These are phyloP conservation scores for Lasioglossum pauxillum DNA, from an alignment of 2,888 invertebrate species.

Conservation along the genomic window DNA sequence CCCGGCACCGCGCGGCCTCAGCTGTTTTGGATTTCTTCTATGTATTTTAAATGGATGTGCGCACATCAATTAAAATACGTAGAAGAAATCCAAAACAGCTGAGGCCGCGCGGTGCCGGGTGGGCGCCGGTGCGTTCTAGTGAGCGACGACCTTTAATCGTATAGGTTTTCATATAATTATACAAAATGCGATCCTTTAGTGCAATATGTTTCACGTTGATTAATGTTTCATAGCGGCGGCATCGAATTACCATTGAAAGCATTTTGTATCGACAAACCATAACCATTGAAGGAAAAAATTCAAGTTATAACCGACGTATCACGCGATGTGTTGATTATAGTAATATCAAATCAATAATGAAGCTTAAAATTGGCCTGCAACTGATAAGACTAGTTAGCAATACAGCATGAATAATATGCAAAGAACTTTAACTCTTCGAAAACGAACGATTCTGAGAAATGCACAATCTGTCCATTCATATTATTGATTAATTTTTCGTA, in stretches of 20 bases:
- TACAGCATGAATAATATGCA: background rate
- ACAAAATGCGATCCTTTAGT: background rate
- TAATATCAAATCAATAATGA: background rate
- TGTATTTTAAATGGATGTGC: too few relatives aligned
- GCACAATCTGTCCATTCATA: background rate
- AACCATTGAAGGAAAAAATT: background rate
- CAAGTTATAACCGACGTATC: background rate
- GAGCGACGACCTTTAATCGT: too few relatives aligned
- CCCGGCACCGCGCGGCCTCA: too few relatives aligned
- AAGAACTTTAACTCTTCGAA: background rate
- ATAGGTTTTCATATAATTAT: background rate
- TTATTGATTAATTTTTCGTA: background rate
- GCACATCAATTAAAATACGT: too few relatives aligned
- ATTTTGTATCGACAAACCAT: background rate
- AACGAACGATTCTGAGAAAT: background rate
- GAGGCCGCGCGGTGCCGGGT: too few relatives aligned
- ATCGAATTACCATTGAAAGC: background rate
- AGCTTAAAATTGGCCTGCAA: background rate
- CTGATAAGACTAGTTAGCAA: background rate
- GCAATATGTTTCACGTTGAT: background rate
- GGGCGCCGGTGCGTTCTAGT: too few relatives aligned
- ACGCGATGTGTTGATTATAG: background rate
- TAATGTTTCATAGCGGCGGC: background rate
- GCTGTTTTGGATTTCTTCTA: too few relatives aligned
- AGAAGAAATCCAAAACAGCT: too few relatives aligned